phyloP scores from a whole-genome alignment of 2,888 invertebrate species.

The Spodoptera littoralis region DNA sequence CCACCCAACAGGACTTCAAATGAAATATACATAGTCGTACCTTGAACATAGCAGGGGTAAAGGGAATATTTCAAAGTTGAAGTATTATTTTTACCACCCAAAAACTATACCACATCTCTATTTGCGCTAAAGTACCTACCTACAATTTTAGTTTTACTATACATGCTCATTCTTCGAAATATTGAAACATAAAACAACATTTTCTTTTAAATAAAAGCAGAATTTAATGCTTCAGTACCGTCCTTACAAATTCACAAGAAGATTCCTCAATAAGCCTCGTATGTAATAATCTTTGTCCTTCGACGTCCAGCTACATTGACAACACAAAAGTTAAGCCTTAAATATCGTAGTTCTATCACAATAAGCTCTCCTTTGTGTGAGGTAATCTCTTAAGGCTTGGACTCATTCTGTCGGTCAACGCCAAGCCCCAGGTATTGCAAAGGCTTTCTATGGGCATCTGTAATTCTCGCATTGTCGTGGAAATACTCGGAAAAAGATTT shows the following conservation, averaged over 20 bases:
- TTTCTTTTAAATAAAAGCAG: neutral
- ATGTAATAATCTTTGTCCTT: conserved; percentile 39
- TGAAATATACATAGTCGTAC: too few species aligned
- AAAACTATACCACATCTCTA: too few species aligned
- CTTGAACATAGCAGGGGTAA: neutral
- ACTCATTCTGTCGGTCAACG: conserved; percentile 74
- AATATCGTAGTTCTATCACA: conserved; percentile 74
- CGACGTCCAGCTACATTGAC: conserved; percentile 49
- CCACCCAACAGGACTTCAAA: too few species aligned
- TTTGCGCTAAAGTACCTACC: too few species aligned
- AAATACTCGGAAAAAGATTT: conserved; percentile 43
- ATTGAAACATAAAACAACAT: neutral
- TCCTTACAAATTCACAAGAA: conserved; percentile 14
- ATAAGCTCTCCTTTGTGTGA: conserved; percentile 81
- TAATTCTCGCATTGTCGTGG: conserved; percentile 72
- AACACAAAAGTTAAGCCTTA: conserved; percentile 77
- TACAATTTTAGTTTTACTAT: too few species aligned
- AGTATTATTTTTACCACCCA: too few species aligned
- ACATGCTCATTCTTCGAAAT: neutral
- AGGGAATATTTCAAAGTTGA: neutral
- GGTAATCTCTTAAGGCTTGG: conserved; percentile 73
- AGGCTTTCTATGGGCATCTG: conserved; percentile 85
- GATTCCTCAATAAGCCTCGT: conserved; percentile 53
- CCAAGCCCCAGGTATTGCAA: conserved; percentile 66
- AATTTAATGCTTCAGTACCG: neutral